Evolutionary conservation across 2,888 invertebrate species (phyloP), one percentile per base, ranked within the genome.

Genomic region (Plemyria rubiginata): DNA sequence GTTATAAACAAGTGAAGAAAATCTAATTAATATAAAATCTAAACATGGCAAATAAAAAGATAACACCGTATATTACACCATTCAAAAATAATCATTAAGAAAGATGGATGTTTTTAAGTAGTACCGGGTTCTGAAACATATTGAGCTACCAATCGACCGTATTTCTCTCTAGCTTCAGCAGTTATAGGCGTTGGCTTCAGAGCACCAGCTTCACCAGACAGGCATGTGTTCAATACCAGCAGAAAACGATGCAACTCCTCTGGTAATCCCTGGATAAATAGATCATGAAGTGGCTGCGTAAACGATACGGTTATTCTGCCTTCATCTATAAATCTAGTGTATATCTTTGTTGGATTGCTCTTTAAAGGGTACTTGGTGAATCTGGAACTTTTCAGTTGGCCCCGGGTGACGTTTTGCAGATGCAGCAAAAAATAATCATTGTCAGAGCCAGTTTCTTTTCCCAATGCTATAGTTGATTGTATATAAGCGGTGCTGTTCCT

Each of bases 281-380:
- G 32, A 36, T 65, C 65, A 46, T 65, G 56, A 6, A 13, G 38
- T 13, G 65, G 65, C 9, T 65, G 57, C 43, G 57, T 55, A 41
- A 65, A 60, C 0, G 65, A 65, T 41, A 65, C 11, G 7, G 60
- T 65, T 7, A 65, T 54, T 46, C 51, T 65, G n/a, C 65, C 65
- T 12, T 60, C 54, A 50, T 45, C 43, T 28, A 65, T 2, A 36
- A 60, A 60, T 45, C 46, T 65, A 0, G 60, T 57, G 15, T 54
- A 65, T 8, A 65, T 22, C 54, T 54, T 52, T 9, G 65, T 65
- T 1, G 57, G 65, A 40, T 65, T 65, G 28, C 6, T 3, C 54
- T 57, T 60, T 12, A 65, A 40, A 4, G 29, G 32, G 22, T 65
- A 65, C 51, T 65, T 65, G 28, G 60, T 57, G 9, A 54, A 65